Evolutionary conservation across 2,797 vertebrate genomes (phyloP).

Genomic region (Acanthornis magna): DNA sequence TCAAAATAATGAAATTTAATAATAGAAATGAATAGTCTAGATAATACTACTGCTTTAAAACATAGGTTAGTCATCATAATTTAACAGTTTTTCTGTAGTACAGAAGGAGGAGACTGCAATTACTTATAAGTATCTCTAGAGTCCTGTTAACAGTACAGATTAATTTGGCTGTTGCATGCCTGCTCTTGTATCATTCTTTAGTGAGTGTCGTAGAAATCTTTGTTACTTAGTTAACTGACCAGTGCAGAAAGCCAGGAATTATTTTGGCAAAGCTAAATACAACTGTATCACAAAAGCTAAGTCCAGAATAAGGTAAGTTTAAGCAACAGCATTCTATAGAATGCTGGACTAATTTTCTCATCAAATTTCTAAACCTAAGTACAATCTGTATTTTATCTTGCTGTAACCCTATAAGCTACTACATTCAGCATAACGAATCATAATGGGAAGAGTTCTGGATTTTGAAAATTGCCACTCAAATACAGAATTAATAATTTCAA

Average conservation of each 20-base stretch:
- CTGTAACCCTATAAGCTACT: not conserved
- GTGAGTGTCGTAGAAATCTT: not conserved
- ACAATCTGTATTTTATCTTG: not conserved
- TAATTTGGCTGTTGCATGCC: conserved; percentile 28
- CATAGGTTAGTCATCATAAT: not conserved
- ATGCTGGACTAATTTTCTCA: not conserved
- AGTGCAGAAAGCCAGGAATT: conserved; percentile 17
- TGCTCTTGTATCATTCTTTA: conserved; percentile 26
- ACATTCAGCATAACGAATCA: not conserved
- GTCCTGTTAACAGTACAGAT: conserved; percentile 6
- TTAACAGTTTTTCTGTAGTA: not conserved
- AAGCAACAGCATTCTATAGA: not conserved
- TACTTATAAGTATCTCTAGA: not conserved
- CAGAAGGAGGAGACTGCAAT: conserved; percentile 6
- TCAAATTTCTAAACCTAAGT: not conserved
- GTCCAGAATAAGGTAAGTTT: not conserved
- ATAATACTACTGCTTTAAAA: not conserved
- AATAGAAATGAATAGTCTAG: not conserved
- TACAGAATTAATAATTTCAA: not conserved
- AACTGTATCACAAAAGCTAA: conserved; percentile 9
- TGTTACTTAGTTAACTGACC: conserved; percentile 15
- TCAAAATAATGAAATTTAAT: not conserved
- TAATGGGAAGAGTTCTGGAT: not conserved
- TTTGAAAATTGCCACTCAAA: not conserved
- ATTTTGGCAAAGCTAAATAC: not conserved